These are phyloP conservation scores for Chloropsis cyanopogon DNA, from an alignment of 2,113 vertebrate species.

Conservation along the genomic window DNA sequence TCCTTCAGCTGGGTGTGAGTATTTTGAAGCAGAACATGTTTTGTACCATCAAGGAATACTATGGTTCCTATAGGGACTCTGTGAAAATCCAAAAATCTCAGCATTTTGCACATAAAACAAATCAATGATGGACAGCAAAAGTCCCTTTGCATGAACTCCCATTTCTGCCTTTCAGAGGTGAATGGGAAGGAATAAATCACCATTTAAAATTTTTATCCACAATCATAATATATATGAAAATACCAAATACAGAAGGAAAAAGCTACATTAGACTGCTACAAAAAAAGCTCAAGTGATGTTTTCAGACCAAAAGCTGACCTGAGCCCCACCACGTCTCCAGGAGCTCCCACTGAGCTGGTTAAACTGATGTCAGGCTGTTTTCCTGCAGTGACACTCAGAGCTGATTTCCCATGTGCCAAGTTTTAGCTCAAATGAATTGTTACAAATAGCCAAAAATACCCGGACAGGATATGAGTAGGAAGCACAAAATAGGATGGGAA, in stretches of 20 bases:
- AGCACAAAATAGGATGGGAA: conserved; percentile 2
- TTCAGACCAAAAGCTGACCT: neutral
- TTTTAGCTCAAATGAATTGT: conserved; percentile 23
- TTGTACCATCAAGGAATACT: neutral
- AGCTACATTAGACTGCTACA: neutral
- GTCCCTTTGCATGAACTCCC: neutral
- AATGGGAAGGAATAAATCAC: neutral
- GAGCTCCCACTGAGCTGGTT: neutral
- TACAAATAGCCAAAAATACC: conserved; percentile 41
- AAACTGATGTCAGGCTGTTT: neutral
- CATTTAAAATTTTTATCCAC: neutral
- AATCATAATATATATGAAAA: neutral
- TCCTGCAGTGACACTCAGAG: neutral
- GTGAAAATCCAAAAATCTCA: neutral
- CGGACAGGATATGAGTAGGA: conserved; percentile 34
- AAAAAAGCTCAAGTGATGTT: neutral
- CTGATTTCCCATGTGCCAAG: neutral
- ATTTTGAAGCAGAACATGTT: neutral
- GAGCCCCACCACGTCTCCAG: neutral
- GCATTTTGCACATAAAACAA: neutral
- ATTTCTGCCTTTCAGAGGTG: neutral
- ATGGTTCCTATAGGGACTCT: neutral
- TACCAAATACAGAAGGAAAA: neutral
- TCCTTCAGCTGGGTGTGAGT: neutral
- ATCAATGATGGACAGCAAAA: neutral